Percentiles rank a stretch among this genome's conserved stretches.
Conservation (phyloP, 1,140 invertebrate species). For the Halictus rubicundus region DNA sequence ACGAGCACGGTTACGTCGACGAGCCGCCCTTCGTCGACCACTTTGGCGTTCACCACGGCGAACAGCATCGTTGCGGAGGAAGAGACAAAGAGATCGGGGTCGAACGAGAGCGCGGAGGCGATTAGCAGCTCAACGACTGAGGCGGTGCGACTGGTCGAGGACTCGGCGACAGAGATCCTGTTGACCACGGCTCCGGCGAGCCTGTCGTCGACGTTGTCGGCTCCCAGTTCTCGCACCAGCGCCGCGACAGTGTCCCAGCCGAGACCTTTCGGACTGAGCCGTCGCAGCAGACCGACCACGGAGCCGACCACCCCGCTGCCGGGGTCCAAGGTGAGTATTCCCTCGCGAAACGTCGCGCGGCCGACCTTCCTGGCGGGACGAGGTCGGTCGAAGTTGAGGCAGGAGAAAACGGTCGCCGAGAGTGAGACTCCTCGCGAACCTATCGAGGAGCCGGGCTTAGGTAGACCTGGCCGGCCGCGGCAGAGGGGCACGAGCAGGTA, state of each 20-base stretch:
- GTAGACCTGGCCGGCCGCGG: slow-evolving; percentile 50
- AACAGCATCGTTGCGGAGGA: not conserved
- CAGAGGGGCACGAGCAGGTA: slow-evolving; percentile 71
- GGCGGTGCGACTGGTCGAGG: slow-evolving; percentile 66
- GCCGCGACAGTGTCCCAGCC: slow-evolving; percentile 79
- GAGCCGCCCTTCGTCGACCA: slow-evolving; percentile 8
- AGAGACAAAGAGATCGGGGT: slow-evolving; percentile 13
- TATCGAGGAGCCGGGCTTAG: not conserved
- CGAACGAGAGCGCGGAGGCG: not conserved
- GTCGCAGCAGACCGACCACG: slow-evolving; percentile 71
- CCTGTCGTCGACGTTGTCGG: slow-evolving; percentile 4
- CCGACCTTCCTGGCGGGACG: slow-evolving; percentile 63
- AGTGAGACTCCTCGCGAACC: slow-evolving; percentile 1
- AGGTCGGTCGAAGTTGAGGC: slow-evolving; percentile 69
- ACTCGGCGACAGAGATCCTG: slow-evolving; percentile 73
- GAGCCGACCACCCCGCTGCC: slow-evolving; percentile 74
- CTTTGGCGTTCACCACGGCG: slow-evolving; percentile 1
- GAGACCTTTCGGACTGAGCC: slow-evolving; percentile 81
- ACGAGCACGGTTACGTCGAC: slow-evolving; percentile 31
- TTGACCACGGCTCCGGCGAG: slow-evolving; percentile 65
- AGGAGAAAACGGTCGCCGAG: not conserved
- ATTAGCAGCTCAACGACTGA: slow-evolving; percentile 51
- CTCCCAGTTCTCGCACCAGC: slow-evolving; percentile 8
- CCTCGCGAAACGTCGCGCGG: slow-evolving; percentile 77
- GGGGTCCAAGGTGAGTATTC: slow-evolving; percentile 76